A percentile compares a stretch with the other conserved stretches of the same genome.
phyloP scores from a whole-genome alignment of 2,113 vertebrate genomes.

The Callipepla squamata region DNA sequence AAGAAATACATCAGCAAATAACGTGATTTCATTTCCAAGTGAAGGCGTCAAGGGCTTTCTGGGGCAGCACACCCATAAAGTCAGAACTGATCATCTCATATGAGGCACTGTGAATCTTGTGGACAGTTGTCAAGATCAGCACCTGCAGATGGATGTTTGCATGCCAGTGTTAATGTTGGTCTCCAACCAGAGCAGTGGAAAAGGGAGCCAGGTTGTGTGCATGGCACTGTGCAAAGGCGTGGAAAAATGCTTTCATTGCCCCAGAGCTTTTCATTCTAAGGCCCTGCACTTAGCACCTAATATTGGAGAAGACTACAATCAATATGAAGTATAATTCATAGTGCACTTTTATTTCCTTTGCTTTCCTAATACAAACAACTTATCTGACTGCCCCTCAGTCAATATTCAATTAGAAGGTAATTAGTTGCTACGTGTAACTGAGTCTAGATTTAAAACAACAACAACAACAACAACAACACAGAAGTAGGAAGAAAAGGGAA shows the following conservation, averaged over 20 bases:
- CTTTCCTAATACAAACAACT: neutral
- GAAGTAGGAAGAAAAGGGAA: neutral
- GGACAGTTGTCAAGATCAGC: neutral
- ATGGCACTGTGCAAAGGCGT: neutral
- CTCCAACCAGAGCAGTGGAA: neutral
- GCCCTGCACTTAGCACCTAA: neutral
- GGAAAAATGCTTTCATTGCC: neutral
- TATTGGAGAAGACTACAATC: neutral
- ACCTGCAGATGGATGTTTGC: neutral
- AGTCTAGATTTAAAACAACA: neutral
- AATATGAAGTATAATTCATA: neutral
- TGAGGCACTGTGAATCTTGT: neutral
- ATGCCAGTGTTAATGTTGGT: neutral
- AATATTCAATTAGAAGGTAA: slow-evolving; percentile 43
- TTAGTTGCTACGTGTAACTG: neutral
- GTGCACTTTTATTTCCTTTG: neutral
- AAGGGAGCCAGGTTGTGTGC: neutral
- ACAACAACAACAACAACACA: neutral
- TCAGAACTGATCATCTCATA: neutral
- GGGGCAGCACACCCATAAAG: neutral
- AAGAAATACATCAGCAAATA: neutral
- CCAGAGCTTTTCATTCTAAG: neutral
- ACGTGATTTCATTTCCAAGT: neutral
- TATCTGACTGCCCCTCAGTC: neutral
- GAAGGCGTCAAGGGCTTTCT: neutral